Base-by-base conservation (phyloP, 1,140 invertebrate genomes). In the Drosophila pectinifera region DNA sequence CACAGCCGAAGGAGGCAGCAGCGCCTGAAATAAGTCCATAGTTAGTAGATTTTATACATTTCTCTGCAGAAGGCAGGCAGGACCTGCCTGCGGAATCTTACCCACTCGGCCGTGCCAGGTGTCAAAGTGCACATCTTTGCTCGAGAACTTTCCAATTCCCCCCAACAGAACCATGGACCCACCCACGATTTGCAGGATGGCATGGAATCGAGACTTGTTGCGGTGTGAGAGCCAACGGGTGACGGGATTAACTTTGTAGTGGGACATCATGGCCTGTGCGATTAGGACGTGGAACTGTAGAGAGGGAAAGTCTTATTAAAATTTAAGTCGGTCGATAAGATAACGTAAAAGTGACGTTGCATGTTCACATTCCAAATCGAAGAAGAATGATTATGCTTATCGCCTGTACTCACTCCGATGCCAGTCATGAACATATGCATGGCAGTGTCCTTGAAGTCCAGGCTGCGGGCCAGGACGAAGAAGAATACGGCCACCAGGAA, bases 221-320 rank as follows among this genome's bases (percentile, higher is more conserved):
- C 85, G 89, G 48, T 92, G 81, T 1, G 91, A 90, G 8, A 92
- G 51, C 70, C 73, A 74, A 8, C 80, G 91, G 14, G 91, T 92
- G 31, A 92, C 11, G 8, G 74, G 84, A 49, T 92, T 92, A 5
- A 86, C 54, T 26, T 80, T 82, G 28, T 91, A 91, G 55, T 92
- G 91, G n/a, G 88, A 91, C 91, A 92, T 92, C 48, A 92, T 43
- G 26, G 84, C 91, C 56, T 92, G 78, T 5, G 88, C 91, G 24
- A 86, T 76, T 4, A 92, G 63, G 34, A 92, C 81, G 49, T 92
- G 90, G 24, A 79, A 91, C 91, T 92, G 34, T 20, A 20, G 22
- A 20, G 11, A 14, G 42, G 26, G 26, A 70, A 56, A 38, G 26
- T n/a, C 26, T 31, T 57, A 7, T 31, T 48, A 26, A 26, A 16